These are phyloP conservation scores for Drosophila prostipennis DNA, from an alignment of 2,888 invertebrate genomes.

Conservation along the genomic window DNA sequence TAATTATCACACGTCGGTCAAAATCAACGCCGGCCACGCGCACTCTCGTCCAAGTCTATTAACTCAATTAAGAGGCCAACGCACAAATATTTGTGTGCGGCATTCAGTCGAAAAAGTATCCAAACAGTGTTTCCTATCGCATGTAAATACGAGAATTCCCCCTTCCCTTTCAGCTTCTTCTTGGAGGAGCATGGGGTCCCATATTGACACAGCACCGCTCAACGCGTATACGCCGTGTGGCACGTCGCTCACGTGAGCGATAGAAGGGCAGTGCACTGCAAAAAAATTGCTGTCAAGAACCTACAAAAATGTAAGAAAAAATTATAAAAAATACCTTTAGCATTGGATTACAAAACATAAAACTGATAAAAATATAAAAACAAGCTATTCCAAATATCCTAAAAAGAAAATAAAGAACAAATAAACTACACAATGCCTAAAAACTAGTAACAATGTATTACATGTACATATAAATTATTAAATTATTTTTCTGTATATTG, in stretches of 20 bases:
- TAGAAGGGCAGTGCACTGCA: neutral
- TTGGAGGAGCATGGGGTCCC: slow-evolving; percentile 47
- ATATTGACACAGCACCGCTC: slow-evolving; percentile 53
- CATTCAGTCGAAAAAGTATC: slow-evolving; percentile 82
- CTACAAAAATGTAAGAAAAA: neutral
- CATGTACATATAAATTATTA: too few species aligned
- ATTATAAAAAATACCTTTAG: too few species aligned
- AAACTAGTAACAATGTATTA: too few species aligned
- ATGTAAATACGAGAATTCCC: slow-evolving; percentile 37
- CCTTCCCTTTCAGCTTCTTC: slow-evolving; percentile 24
- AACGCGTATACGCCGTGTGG: slow-evolving; percentile 45
- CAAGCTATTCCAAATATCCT: too few species aligned
- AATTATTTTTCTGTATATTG: too few species aligned
- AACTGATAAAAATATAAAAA: too few species aligned
- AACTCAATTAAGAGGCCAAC: slow-evolving; percentile 70
- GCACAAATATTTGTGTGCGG: slow-evolving; percentile 79
- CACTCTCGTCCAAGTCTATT: slow-evolving; percentile 64
- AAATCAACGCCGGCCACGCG: slow-evolving; percentile 79
- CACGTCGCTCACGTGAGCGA: neutral
- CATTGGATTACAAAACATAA: too few species aligned
- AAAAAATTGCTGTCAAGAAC: neutral
- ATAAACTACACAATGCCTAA: too few species aligned
- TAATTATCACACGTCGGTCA: slow-evolving; percentile 79
- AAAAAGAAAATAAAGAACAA: too few species aligned
- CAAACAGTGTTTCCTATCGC: slow-evolving; percentile 69